Evolutionary conservation across 2,888 invertebrate species (phyloP).

Genomic region (Agrilus cyanescens): DNA sequence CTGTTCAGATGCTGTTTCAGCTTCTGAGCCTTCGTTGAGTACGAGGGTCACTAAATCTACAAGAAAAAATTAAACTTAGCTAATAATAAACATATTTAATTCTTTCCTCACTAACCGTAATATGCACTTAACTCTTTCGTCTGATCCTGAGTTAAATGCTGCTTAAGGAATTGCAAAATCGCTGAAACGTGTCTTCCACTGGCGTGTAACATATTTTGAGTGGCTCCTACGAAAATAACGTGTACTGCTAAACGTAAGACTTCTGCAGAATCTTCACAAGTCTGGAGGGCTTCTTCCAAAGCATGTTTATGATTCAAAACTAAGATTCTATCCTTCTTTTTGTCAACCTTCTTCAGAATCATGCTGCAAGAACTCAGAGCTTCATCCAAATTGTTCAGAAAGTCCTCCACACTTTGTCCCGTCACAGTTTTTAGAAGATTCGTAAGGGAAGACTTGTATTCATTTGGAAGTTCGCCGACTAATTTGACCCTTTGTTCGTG

Average conservation of each 20-base stretch:
- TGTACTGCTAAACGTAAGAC: conserved; percentile 65
- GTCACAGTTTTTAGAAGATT: conserved; percentile 57
- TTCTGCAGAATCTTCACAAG: conserved; percentile 64
- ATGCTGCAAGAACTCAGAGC: conserved; percentile 62
- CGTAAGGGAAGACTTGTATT: conserved; percentile 52
- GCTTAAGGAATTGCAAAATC: conserved; percentile 61
- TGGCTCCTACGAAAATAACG: conserved; percentile 68
- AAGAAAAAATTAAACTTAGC: conserved; percentile 18
- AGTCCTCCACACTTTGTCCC: conserved; percentile 65
- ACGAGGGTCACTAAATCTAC: conserved; percentile 54
- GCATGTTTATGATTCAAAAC: conserved; percentile 72
- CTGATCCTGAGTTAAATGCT: conserved; percentile 54
- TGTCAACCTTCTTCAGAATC: conserved; percentile 79
- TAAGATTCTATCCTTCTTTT: conserved; percentile 71
- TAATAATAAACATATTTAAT: not conserved
- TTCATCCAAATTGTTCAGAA: conserved; percentile 61
- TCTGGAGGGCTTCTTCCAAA: conserved; percentile 63
- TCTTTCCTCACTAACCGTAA: conserved; percentile 52
- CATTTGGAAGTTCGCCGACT: conserved; percentile 53
- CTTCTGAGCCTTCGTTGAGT: conserved; percentile 42
- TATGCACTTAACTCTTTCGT: conserved; percentile 52
- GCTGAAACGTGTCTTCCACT: conserved; percentile 87
- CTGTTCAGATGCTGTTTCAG: conserved; percentile 37
- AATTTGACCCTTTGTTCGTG: conserved; percentile 60
- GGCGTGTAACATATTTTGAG: conserved; percentile 77